Evolutionary conservation across 2,113 vertebrate genomes (phyloP).

Genomic region (Reinhardtius hippoglossoides): DNA sequence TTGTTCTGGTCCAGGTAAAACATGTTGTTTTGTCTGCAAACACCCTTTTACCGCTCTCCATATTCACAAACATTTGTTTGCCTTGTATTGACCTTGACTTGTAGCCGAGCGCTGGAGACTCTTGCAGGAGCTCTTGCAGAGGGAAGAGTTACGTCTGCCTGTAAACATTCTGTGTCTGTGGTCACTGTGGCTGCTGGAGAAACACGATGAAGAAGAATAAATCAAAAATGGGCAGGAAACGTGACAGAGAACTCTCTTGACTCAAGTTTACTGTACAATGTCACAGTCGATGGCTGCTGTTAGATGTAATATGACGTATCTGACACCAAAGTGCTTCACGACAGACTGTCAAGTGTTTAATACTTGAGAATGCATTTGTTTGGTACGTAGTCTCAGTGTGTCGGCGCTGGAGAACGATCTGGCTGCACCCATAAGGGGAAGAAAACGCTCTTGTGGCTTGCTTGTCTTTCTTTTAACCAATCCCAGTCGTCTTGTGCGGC

Average conservation of each 20-base stretch:
- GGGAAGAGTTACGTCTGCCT: neutral
- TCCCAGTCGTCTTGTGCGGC: too few relatives aligned
- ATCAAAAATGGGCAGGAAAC: constrained; percentile 10
- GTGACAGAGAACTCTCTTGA: constrained; percentile 1
- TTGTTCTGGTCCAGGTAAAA: too few relatives aligned
- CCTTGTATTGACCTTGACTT: neutral
- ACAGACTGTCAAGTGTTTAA: neutral
- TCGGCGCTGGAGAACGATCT: too few relatives aligned
- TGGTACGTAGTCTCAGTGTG: too few relatives aligned
- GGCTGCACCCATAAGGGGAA: neutral
- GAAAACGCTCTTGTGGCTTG: neutral
- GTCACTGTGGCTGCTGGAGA: neutral
- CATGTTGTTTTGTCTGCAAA: neutral
- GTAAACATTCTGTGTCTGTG: constrained; percentile 10
- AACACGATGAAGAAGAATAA: neutral
- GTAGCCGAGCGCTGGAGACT: neutral
- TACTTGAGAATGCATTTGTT: neutral
- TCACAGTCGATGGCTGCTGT: neutral
- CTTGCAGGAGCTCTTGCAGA: neutral
- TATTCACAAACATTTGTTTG: constrained; percentile 1
- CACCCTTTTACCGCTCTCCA: constrained; percentile 1
- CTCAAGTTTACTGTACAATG: neutral
- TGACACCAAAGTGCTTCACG: neutral
- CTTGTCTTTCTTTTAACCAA: too few relatives aligned
- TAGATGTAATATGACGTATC: neutral